Evolutionary conservation across 2,113 vertebrate genomes (phyloP).

Genomic region (Elephas maximus): DNA sequence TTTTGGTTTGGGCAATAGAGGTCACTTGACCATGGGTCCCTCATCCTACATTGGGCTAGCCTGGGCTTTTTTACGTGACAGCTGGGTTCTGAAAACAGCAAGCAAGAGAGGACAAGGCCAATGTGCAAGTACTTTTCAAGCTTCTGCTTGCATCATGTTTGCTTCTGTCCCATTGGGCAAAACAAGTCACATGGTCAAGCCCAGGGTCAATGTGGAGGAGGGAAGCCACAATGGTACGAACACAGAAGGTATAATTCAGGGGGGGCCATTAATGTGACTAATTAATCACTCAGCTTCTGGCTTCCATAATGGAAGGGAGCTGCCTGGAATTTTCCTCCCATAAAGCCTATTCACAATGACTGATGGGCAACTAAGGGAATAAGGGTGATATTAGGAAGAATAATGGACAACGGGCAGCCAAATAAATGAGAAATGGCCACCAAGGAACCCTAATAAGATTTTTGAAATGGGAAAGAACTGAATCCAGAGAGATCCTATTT

Average conservation of each 20-base stretch:
- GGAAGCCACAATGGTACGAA: background rate
- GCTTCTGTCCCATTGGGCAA: background rate
- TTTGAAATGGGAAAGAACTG: constrained; percentile 29
- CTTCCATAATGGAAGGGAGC: background rate
- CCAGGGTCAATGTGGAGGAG: too few relatives aligned
- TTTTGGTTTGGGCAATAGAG: background rate
- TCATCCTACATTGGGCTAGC: background rate
- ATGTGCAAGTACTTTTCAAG: background rate
- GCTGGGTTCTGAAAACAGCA: background rate
- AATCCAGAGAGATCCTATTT: background rate
- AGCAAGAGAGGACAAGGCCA: background rate
- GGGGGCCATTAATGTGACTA: background rate
- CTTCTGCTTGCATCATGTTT: background rate
- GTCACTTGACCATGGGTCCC: background rate
- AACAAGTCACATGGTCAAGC: background rate
- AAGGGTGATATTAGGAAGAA: constrained; percentile 20
- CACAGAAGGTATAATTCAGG: background rate
- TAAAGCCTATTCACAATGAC: background rate
- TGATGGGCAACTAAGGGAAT: background rate
- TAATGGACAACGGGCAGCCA: constrained; percentile 5
- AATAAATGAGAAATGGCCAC: constrained; percentile 36
- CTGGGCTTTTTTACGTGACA: background rate
- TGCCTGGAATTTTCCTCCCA: constrained; percentile 15
- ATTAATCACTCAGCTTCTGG: background rate
- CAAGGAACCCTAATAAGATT: background rate